Conservation (phyloP, 2,888 invertebrate species). For the Idaea biselata region DNA sequence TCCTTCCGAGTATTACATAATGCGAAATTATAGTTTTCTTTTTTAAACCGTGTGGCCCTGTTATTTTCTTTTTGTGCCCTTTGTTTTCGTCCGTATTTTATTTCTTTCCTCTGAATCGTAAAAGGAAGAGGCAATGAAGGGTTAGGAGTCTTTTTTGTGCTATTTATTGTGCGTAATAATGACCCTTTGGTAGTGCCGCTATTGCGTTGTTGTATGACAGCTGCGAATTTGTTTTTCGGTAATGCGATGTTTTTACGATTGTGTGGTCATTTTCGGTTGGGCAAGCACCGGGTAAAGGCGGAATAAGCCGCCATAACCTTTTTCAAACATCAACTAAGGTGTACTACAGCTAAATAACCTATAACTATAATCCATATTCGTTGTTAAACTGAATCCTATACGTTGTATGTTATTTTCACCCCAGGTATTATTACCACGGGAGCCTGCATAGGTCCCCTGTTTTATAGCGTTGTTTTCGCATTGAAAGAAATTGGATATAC, state of each 20-base stretch:
- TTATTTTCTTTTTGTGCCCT: constrained; percentile 74
- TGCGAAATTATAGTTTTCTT: constrained; percentile 73
- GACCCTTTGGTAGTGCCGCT: constrained; percentile 51
- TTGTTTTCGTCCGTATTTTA: constrained; percentile 77
- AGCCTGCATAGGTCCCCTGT: constrained; percentile 48
- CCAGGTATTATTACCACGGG: constrained; percentile 56
- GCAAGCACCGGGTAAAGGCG: constrained; percentile 8
- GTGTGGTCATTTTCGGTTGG: constrained; percentile 25
- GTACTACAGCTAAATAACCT: constrained; percentile 23
- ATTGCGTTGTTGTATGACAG: constrained; percentile 49
- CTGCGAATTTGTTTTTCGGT: constrained; percentile 51
- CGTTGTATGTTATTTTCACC: constrained; percentile 32
- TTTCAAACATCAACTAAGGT: constrained; percentile 19
- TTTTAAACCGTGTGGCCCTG: constrained; percentile 77
- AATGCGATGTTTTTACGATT: constrained; percentile 37
- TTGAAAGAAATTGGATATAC: constrained; percentile 63
- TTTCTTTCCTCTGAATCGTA: constrained; percentile 76
- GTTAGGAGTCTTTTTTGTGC: constrained; percentile 74
- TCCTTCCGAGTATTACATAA: constrained; percentile 79
- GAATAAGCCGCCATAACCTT: constrained; percentile 16
- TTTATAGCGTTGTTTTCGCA: constrained; percentile 54
- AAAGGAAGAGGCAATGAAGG: constrained; percentile 79
- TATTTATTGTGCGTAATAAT: constrained; percentile 77
- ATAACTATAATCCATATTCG: background rate
- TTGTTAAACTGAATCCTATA: background rate